phyloP scores from a whole-genome alignment of 2,797 vertebrate species.

The Hippocampus kuda region DNA sequence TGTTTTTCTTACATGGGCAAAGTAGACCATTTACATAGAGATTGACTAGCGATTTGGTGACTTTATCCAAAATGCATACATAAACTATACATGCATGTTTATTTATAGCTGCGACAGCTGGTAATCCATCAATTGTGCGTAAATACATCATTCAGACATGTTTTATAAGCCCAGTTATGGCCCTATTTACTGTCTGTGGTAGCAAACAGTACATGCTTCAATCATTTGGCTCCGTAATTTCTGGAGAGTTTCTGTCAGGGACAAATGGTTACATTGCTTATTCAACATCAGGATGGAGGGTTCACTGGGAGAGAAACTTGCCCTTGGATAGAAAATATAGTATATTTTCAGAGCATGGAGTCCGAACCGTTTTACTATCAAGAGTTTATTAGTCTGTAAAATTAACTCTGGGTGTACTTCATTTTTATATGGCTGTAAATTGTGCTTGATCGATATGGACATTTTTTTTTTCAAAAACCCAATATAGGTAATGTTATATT shows the following conservation, averaged over 20 bases:
- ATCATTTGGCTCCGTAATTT: slow-evolving; percentile 38
- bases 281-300: background rate
- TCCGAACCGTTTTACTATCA: background rate
- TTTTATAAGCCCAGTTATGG: slow-evolving; percentile 11
- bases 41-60: background rate
- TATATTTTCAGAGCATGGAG: background rate
- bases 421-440: no score
- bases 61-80: background rate
- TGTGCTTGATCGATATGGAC: no score
- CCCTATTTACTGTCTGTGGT: slow-evolving; percentile 23
- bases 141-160: slow-evolving; percentile 9
- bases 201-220: slow-evolving; percentile 19
- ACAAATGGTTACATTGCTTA: slow-evolving; percentile 19
- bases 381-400: background rate
- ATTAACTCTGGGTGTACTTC: no score
- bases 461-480: no score
- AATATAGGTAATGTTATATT: no score
- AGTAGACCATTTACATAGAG: background rate
- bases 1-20: slow-evolving; percentile 41
- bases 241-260: slow-evolving; percentile 24
- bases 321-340: background rate
- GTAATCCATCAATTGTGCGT: slow-evolving; percentile 7
- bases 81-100: background rate
- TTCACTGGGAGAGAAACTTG: background rate
- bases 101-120: background rate